These are phyloP conservation scores for Lucifuga dentata DNA, from an alignment of 2,113 vertebrate genomes.

Conservation along the genomic window DNA sequence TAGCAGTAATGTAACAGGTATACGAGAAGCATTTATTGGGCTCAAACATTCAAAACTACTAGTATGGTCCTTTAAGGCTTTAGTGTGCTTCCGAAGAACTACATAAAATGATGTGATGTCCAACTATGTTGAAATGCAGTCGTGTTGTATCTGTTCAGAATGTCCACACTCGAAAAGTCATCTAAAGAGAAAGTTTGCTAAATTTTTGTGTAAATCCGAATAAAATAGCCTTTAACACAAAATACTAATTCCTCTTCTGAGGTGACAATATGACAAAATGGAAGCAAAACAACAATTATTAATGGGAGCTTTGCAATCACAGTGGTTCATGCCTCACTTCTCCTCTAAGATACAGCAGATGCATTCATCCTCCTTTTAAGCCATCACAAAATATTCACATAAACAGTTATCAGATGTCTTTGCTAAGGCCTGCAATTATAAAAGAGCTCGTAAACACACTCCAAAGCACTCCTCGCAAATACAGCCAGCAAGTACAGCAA, in stretches of 20 bases:
- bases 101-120: too few relatives aligned
- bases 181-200: too few relatives aligned
- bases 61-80: too few relatives aligned
- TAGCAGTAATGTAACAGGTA: too few relatives aligned
- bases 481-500: conserved; percentile 9
- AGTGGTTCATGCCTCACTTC: neutral
- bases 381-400: conserved; percentile 25
- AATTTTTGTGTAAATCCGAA: too few relatives aligned
- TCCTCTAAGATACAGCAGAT: conserved; percentile 9
- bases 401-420: conserved; percentile 51
- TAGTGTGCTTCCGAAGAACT: too few relatives aligned
- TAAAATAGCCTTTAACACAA: neutral
- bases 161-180: too few relatives aligned
- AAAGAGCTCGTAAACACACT: conserved; percentile 46
- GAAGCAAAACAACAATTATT: conserved; percentile 41
- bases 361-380: conserved; percentile 6
- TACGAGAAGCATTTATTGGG: too few relatives aligned
- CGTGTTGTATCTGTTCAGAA: too few relatives aligned
- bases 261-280: conserved; percentile 12
- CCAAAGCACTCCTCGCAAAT: conserved; percentile 34
- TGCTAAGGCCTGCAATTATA: conserved; percentile 40
- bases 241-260: conserved; percentile 24
- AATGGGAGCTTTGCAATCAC: conserved; percentile 42
- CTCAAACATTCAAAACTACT: too few relatives aligned
- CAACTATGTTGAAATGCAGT: neutral